Evolutionary conservation across 2,113 vertebrate genomes (phyloP), one percentile per base, ranked within the genome.

Genomic region (Gasterosteus nipponicus): DNA sequence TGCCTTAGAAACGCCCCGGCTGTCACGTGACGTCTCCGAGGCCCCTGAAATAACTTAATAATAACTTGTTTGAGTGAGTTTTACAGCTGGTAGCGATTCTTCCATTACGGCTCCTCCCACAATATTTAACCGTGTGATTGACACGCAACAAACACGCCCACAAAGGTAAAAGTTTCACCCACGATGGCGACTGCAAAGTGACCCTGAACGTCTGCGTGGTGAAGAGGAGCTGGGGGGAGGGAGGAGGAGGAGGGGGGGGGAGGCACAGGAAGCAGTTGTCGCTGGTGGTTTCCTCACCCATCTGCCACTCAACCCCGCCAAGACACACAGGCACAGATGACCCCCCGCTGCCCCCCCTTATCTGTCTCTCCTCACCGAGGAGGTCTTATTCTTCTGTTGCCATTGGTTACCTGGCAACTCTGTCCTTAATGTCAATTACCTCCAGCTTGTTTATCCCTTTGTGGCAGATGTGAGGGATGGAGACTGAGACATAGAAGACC

Each of bases 341-440:
- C 53, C 66, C 22, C 70, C 42, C 80, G 81, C 73, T 66, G 72
- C 73, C 74, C 53, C n/a, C 49, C 9, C 53, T 72, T 79, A 61
- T 80, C 72, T 39, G 26, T 44, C 62, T 78, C 42, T 80, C 68
- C 72, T 77, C 67, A 29, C 70, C 39, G 71, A 82, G 67, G 80
- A 80, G 69, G 74, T 87, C 84, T 87, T 84, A 66, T 88, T 89
- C 86, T 86, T 73, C 76, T 75, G 93, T 94, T 94, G 91, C 93
- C 80, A 91, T 93, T 93, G 92, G 93, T 92, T 91, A 94, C 93
- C 87, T 89, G 77, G 75, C 76, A 77, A 16, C 85, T 83, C 89
- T 86, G 67, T 75, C 91, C 90, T 90, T 91, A 85, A 89, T 87
- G 81, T 87, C 87, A 86, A 81, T 92, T 88, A 91, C 88, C 79